Base-by-base conservation (phyloP, 1,140 invertebrate genomes). In the Ylistrum balloti region DNA sequence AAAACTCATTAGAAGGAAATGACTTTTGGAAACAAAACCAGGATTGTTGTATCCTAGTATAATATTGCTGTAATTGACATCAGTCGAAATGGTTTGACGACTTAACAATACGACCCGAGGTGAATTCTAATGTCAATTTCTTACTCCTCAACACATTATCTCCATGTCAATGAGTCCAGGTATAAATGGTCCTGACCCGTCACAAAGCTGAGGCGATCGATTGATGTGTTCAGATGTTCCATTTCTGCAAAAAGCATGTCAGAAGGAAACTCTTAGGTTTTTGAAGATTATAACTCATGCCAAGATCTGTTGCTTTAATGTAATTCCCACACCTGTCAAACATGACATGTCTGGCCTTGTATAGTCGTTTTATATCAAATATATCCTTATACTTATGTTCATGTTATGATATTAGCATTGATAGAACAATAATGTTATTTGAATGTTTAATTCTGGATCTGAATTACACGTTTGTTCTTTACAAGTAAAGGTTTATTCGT, bases 101-200 rank as follows among this genome's bases (percentile, higher is more conserved):
- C 28, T 74, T 28, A 0, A 7, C 56, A 74, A 28, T 28, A 28
- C 10, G 5, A 74, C n/a, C 28, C 17, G 56, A 74, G 56, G n/a
- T 74, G 56, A 28, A 74, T 74, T 74, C 56, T 28, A 74, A 74
- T n/a, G 5, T 74, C 56, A n/a, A 74, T n/a, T n/a, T 74, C 17
- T 28, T 28, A 74, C 22, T 74, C 56, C 1, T 7, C 56, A 74
- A 74, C 56, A 17, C 56, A 74, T 74, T 74, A 74, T n/a, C 5
- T 74, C 22, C 56, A 74, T 28, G 56, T 74, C 56, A 74, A 74
- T 74, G 56, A 74, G 56, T 74, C 56, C 56, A 74, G 56, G 28
- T 13, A 17, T 45, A 45, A n/a, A 15, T 1, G 17, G 41, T 1
- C 17, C 56, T 17, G 9, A 28, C 9, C 56, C n/a, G 9, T n/a